Evolutionary conservation across 2,113 vertebrate genomes (phyloP), one percentile per base, ranked within the genome.

Genomic region (Cygnus buccinator): DNA sequence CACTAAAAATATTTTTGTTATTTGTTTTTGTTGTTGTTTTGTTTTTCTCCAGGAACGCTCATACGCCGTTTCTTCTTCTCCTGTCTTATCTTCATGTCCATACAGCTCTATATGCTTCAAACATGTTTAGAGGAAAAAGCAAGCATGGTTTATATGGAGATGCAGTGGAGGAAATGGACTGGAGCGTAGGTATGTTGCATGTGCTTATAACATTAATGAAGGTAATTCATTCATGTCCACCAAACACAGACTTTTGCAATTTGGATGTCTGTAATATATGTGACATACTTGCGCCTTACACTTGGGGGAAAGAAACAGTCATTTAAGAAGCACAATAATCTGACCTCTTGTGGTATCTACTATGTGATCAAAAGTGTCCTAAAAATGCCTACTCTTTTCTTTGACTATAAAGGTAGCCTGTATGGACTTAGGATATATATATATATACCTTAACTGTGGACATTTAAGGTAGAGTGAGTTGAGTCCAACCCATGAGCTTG

Each of bases 81-180:
- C 54, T 99, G 41, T 98, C 99, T 29, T 99, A 98, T 76, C 41
- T 99, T 19, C 99, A 99, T 16, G 98, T 99, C 63, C 99, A 99
- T 95, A 99, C 99, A 3, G 99, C 98, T 66, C 96, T 98, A 20
- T 99, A 98, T 73, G 97, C 98, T 3, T 98, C 98, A 11, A 44
- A 96, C 10, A 59, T 81, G 1, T 99, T 99, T 84, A 97, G 82
- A 33, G 98, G 98, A 65, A 98, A 93, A 6, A 99, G 99, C 90
- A 89, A 55, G 3, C 99, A 99, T 11, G 98, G 99, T 11, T 75
- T 98, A 44, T 99, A 99, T 12, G 99, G 99, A 5, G 99, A 99
- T 46, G 97, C 98, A 0, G 98, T 98, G 28, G 98, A 99, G 54
- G 99, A 99, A 89, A 98, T 99, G 97, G 99, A 99, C 96, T 99